Evolutionary conservation across 2,797 vertebrate species (phyloP).

Genomic region (Threskiornis aethiopicus): DNA sequence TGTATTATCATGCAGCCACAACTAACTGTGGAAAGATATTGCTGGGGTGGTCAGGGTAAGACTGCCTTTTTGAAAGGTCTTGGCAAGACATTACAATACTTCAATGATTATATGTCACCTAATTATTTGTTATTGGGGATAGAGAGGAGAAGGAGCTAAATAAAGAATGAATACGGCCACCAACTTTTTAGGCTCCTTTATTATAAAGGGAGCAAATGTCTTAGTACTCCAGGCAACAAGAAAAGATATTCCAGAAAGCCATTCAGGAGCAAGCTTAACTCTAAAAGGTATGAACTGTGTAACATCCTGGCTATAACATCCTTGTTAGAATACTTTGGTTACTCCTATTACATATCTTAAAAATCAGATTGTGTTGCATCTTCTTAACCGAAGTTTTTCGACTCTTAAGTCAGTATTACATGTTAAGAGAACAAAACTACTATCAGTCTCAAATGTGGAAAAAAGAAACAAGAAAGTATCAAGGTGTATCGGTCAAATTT

Average conservation of each 20-base stretch:
- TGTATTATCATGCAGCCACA: neutral
- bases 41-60: neutral
- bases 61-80: neutral
- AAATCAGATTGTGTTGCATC: neutral
- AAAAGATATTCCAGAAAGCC: neutral
- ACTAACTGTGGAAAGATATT: neutral
- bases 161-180: neutral
- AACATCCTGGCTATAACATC: neutral
- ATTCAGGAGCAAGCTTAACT: neutral
- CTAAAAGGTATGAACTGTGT: neutral
- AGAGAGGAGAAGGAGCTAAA: neutral
- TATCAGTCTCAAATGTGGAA: neutral
- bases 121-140: neutral
- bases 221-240: neutral
- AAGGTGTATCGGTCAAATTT: neutral
- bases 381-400: neutral
- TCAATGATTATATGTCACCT: neutral
- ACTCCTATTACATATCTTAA: neutral
- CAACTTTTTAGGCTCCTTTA: neutral
- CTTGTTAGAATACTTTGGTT: neutral
- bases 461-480: no score
- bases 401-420: neutral
- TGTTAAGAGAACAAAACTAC: neutral
- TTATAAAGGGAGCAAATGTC: neutral
- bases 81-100: neutral